These are phyloP conservation scores for Saturnia pavonia DNA, from an alignment of 2,888 invertebrate genomes.

Conservation along the genomic window DNA sequence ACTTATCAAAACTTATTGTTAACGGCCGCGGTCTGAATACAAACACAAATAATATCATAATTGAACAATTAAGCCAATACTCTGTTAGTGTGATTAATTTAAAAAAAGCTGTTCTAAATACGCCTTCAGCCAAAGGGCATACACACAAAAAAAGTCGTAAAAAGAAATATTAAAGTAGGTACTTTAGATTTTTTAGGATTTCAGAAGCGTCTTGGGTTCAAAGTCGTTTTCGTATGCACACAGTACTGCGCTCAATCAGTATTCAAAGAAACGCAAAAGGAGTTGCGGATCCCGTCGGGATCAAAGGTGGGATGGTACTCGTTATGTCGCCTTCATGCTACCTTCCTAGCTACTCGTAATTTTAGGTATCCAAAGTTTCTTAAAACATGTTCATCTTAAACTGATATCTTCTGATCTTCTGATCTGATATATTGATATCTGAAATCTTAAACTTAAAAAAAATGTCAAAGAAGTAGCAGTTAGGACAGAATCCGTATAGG, in stretches of 20 bases:
- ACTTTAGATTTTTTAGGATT: neutral
- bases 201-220: conserved; percentile 43
- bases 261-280: conserved; percentile 69
- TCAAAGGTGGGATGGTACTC: conserved; percentile 60
- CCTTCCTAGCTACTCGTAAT: conserved; percentile 26
- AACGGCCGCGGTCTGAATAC: too few species aligned
- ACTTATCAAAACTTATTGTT: too few species aligned
- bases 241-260: conserved; percentile 75
- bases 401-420: too few species aligned
- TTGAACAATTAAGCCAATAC: too few species aligned
- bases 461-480: too few species aligned
- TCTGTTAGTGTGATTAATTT: too few species aligned
- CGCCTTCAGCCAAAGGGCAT: neutral
- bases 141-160: neutral
- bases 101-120: neutral
- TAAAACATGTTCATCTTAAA: conserved; percentile 11
- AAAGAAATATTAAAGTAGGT: neutral
- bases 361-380: conserved; percentile 23
- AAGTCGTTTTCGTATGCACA: conserved; percentile 74
- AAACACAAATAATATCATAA: too few species aligned
- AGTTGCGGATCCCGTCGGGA: conserved; percentile 59
- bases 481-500: too few species aligned
- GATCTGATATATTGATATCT: too few species aligned
- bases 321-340: conserved; percentile 45
- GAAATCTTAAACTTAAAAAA: too few species aligned